phyloP scores from a whole-genome alignment of 1,140 invertebrate species.

The Drosophila bipectinata region DNA sequence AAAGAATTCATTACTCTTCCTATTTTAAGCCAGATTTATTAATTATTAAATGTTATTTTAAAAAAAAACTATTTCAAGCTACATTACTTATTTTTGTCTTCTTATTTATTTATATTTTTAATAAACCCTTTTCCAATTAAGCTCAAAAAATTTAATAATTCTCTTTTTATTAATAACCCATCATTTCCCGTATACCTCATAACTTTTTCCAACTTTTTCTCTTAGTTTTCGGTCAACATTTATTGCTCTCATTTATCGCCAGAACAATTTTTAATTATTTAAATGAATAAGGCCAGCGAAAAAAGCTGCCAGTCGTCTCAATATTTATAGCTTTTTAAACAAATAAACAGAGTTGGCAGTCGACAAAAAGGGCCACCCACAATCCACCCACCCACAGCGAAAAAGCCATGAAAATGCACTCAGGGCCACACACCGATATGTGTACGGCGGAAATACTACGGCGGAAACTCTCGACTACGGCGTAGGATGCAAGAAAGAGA shows the following conservation, averaged over 20 bases:
- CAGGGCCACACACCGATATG: slow-evolving; percentile 44
- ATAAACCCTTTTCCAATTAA: not conserved
- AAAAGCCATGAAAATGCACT: slow-evolving; percentile 69
- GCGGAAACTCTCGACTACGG: not conserved
- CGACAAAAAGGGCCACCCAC: slow-evolving; percentile 56
- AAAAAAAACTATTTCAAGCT: no score
- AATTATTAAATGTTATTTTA: no score
- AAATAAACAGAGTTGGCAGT: slow-evolving; percentile 81
- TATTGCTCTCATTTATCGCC: slow-evolving; percentile 44
- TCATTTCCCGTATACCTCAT: not conserved
- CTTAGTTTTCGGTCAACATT: slow-evolving; percentile 23
- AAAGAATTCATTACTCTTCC: no score
- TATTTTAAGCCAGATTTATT: no score
- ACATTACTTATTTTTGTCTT: no score
- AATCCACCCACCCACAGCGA: slow-evolving; percentile 15
- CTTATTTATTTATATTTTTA: not conserved
- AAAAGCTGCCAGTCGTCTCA: slow-evolving; percentile 50
- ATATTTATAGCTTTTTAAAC: slow-evolving; percentile 84
- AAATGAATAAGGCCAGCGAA: slow-evolving; percentile 55
- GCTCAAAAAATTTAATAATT: not conserved
- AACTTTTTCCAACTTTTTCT: slow-evolving; percentile 9
- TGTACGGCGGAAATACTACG: not conserved
- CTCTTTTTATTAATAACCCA: slow-evolving; percentile 1
- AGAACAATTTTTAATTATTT: slow-evolving; percentile 66
- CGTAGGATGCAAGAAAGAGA: slow-evolving; percentile 15